These are phyloP conservation scores for Pleuronectes platessa DNA, from an alignment of 2,113 vertebrate genomes.

Conservation along the genomic window DNA sequence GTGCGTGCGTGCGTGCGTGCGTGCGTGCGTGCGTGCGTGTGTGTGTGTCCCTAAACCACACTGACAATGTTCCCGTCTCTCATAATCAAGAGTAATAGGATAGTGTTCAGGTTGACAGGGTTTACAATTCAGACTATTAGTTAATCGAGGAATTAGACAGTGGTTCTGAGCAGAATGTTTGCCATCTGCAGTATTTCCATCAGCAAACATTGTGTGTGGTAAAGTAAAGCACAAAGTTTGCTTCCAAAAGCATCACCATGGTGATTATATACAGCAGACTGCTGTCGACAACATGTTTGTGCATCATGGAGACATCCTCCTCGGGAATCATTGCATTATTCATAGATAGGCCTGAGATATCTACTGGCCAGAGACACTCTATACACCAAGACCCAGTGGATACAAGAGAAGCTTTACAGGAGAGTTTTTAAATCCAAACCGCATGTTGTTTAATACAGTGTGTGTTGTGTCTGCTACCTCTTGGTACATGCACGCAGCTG, in stretches of 20 bases:
- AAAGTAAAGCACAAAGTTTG: background rate
- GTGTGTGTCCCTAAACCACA: no score
- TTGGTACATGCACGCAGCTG: background rate
- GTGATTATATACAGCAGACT: conserved; percentile 20
- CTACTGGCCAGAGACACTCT: conserved; percentile 25
- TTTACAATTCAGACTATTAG: no score
- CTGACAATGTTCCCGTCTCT: conserved; percentile 3
- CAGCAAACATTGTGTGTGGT: background rate
- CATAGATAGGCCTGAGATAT: conserved; percentile 33
- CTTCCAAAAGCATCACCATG: background rate
- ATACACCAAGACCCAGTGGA: background rate
- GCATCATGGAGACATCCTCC: conserved; percentile 22
- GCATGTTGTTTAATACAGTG: background rate
- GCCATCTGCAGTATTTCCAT: background rate
- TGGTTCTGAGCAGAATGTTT: background rate
- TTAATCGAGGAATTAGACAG: no score
- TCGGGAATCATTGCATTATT: conserved; percentile 51
- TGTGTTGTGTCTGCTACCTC: background rate
- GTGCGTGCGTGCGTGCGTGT: no score
- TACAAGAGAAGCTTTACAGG: no score
- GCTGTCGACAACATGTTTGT: conserved; percentile 25
- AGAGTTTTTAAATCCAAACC: conserved; percentile 7
- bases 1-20: no score
- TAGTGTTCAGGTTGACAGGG: background rate
- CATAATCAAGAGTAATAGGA: conserved; percentile 9